Percentiles rank a stretch among this genome's conserved stretches.
Evolutionary conservation across 2,113 vertebrate genomes (phyloP).

Genomic region (Salvelinus fontinalis): DNA sequence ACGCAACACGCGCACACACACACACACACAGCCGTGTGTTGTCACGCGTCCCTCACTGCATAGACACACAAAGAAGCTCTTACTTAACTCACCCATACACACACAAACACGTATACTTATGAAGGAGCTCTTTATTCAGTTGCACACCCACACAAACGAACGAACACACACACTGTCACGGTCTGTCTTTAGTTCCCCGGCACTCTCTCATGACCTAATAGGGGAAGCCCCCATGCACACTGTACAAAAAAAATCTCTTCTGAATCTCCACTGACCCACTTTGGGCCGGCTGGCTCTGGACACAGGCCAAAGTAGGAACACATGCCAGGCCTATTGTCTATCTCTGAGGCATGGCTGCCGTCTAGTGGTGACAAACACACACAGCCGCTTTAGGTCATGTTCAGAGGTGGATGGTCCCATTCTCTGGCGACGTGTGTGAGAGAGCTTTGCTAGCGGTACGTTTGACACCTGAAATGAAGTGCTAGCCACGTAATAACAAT

Average conservation of each 20-base stretch:
- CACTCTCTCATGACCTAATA: constrained; percentile 64
- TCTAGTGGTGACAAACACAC: constrained; percentile 49
- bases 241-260: constrained; percentile 52
- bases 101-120: constrained; percentile 26
- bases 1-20: background rate
- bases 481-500: background rate
- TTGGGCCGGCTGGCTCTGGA: constrained; percentile 43
- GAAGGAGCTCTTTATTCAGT: constrained; percentile 39
- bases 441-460: no score
- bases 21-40: background rate
- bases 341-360: constrained; percentile 45
- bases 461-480: no score
- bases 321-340: background rate
- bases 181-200: constrained; percentile 24
- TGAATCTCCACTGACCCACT: constrained; percentile 69
- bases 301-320: constrained; percentile 28
- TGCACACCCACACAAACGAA: background rate
- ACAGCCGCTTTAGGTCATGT: constrained; percentile 25
- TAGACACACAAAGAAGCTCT: no score
- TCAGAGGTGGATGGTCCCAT: no score
- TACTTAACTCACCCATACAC: constrained; percentile 21
- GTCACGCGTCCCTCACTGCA: no score
- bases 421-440: no score
- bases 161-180: no score
- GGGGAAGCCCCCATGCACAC: constrained; percentile 44